Evolutionary conservation across 2,113 vertebrate genomes (phyloP).

Genomic region (Phaethon lepturus): DNA sequence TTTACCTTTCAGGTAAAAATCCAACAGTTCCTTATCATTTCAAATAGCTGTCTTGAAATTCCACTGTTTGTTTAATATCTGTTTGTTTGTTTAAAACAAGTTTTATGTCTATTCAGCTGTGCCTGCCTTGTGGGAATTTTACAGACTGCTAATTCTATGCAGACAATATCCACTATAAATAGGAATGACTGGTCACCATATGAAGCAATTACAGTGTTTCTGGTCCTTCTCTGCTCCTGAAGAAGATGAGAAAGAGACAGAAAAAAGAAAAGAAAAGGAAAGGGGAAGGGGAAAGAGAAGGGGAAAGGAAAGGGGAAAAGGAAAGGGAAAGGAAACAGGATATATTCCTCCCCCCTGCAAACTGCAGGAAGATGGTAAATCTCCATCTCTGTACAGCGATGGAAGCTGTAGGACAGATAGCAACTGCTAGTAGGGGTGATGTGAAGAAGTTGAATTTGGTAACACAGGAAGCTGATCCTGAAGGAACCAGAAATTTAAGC

Average conservation of each 20-base stretch:
- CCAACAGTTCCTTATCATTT: neutral
- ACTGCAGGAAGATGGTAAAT: neutral
- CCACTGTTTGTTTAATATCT: neutral
- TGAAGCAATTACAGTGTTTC: neutral
- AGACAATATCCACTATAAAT: neutral
- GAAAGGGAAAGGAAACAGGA: too few species aligned
- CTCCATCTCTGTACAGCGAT: rapidly evolving
- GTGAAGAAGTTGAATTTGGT: neutral
- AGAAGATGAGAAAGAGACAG: neutral
- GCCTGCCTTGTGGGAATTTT: neutral
- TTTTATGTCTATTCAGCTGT: neutral
- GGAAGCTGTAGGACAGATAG: neutral
- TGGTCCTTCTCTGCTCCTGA: neutral
- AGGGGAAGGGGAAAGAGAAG: too few species aligned
- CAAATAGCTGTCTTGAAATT: neutral
- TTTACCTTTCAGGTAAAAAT: neutral
- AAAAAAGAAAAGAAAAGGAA: neutral
- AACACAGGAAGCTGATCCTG: neutral
- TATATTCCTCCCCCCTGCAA: neutral
- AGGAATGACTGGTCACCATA: neutral
- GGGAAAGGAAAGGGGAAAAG: too few species aligned
- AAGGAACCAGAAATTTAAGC: neutral
- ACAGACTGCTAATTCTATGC: neutral
- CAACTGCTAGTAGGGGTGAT: neutral
- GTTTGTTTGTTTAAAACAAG: neutral